Evolutionary conservation across 2,888 invertebrate species (phyloP), one percentile per base, ranked within the genome.

Genomic region (Mimumesa dahlbomi): DNA sequence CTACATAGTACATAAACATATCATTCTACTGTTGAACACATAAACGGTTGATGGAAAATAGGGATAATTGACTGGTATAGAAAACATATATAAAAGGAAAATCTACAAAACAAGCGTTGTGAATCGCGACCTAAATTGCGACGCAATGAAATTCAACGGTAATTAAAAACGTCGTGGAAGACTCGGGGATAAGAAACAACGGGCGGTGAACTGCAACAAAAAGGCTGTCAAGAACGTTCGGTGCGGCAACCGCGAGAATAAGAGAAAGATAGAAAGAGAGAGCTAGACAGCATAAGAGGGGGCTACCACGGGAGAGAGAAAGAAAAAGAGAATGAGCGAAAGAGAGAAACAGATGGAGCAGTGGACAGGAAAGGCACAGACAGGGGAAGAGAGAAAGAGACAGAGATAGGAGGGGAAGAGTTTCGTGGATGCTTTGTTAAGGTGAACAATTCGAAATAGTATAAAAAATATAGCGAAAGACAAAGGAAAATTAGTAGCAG

Each of bases 151-250:
- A 3, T 2, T 4, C n/a, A n/a, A 34, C n/a, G 9, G 34, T n/a
- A n/a, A 29, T 29, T 9, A 29, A 7, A 34, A 34, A n/a, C 1
- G n/a, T 34, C 4, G 34, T 11, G n/a, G 9, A n/a, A 34, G 11
- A 34, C n/a, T 34, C n/a, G n/a, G n/a, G 46, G 29, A 29, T 22
- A 34, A 52, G n/a, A 22, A 16, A 45, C 18, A 9, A 4, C 56
- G 19, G 9, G 52, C 16, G 45, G 43, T 16, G 34, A 31, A 53
- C 46, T 43, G 43, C n/a, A 70, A 72, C 43, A 64, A 67, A 62
- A 69, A 72, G 62, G 48, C 63, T 77, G 68, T 63, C 73, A 73
- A 62, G 64, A 70, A 57, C 18, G 38, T 11, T 48, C 14, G 16
- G 29, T 48, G 14, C 14, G 14, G 16, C 36, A 22, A 45, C 48